Conservation (phyloP, 2,113 vertebrate genomes). For the Cepphus grylle region DNA sequence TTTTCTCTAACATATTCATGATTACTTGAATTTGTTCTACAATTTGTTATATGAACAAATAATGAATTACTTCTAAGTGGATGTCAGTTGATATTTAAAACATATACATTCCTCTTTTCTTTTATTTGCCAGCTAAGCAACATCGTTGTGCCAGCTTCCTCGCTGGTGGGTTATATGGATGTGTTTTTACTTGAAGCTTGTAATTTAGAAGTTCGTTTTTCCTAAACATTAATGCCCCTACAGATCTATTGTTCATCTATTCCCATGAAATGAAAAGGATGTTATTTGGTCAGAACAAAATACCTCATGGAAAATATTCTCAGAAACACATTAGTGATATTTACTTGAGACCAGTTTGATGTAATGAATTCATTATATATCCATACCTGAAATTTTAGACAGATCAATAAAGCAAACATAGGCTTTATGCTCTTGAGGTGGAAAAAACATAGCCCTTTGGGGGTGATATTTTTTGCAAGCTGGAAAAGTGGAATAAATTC, state of each 20-base stretch:
- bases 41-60: not conserved
- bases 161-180: not conserved
- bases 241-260: not conserved
- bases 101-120: not conserved
- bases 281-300: not conserved
- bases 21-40: not conserved
- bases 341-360: not conserved
- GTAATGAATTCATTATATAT: not conserved
- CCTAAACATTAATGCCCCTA: not conserved
- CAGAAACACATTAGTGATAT: not conserved
- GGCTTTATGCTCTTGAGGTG: not conserved
- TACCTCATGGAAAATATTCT: not conserved
- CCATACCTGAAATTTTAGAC: not conserved
- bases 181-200: not conserved
- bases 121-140: not conserved
- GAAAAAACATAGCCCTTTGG: not conserved
- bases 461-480: not conserved
- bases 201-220: not conserved
- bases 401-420: not conserved
- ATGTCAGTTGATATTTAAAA: not conserved
- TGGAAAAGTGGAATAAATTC: not conserved
- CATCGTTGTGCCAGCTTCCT: not conserved
- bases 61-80: not conserved
- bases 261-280: not conserved
- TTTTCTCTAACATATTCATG: not conserved